Base-by-base conservation (phyloP, 2,797 vertebrate species). In the Parotocinclus haroldoi region DNA sequence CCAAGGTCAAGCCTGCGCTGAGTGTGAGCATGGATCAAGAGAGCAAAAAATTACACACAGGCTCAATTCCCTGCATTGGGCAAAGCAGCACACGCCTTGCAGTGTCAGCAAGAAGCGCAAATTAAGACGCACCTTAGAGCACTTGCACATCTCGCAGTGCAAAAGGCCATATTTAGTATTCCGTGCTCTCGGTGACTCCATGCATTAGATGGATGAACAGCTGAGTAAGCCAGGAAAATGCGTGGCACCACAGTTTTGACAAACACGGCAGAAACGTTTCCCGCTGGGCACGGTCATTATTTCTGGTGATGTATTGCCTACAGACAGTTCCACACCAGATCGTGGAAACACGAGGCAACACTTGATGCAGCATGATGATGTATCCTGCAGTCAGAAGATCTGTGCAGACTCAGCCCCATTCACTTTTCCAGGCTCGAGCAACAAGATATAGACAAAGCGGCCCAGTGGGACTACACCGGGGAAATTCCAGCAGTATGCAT, bases 1-100 rank as follows among this genome's bases (percentile, higher is more conserved):
- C 54, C 44, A 74, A 72, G 69, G 63, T 70, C 66, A 58, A 68
- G 71, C 45, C 9, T 42, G 40, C 3, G 19, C 54, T 5, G 27
- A 16, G 27, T 19, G 12, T 48, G 44, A 61, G 27, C 27, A 38
- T 7, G 40, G 65, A 69, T 61, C 27, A 2, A 49, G 27, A 40
- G 45, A 63, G 39, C 54, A 55, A 56, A 42, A 57, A 42, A 16
- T 9, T 40, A 27, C 40, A 9, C 57, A 10, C 57, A 45, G 7
- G 19, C 58, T 36, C 58, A 36, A 42, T 11, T 42, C 10, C 27
- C 40, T 9, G 40, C 40, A 9, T 40, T 42, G 8, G 10, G 27
- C 27, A 42, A 42, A 42, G 7, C 40, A 42, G 40, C 10, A 42
- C 40, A 42, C 40, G 10, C 40, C 40, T 27, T 42, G 40, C 40